These are phyloP conservation scores for Clivina fossor DNA, from an alignment of 2,888 invertebrate genomes.

Conservation along the genomic window DNA sequence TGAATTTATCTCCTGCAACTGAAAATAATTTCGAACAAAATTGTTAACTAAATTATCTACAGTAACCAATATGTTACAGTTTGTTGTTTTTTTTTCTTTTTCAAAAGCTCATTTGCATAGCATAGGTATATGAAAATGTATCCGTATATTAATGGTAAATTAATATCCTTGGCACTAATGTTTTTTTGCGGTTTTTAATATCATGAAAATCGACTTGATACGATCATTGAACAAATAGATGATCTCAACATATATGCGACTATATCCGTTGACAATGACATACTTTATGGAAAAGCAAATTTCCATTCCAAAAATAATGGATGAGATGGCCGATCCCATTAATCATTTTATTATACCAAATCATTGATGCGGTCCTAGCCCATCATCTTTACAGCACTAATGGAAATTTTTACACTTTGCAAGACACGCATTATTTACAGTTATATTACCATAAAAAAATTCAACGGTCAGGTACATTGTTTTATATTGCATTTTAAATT, in stretches of 20 bases:
- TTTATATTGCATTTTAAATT: too few relatives aligned
- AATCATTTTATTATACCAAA: slow-evolving; percentile 20
- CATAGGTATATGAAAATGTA: too few relatives aligned
- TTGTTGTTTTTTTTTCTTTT: too few relatives aligned
- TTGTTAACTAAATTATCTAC: too few relatives aligned
- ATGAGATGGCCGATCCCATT: not conserved
- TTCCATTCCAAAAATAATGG: slow-evolving; percentile 17
- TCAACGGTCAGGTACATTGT: too few relatives aligned
- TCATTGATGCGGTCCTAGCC: not conserved
- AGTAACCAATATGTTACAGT: too few relatives aligned
- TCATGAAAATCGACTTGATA: slow-evolving; percentile 20
- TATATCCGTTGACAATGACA: slow-evolving; percentile 33
- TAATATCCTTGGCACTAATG: slow-evolving; percentile 27
- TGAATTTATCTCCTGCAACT: too few relatives aligned
- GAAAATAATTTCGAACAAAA: too few relatives aligned
- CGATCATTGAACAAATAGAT: slow-evolving; percentile 19
- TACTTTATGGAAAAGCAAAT: slow-evolving; percentile 21
- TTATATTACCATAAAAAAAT: not conserved
- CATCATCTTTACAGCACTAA: too few relatives aligned
- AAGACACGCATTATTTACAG: not conserved
- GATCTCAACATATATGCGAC: too few relatives aligned
- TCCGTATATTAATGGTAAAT: too few relatives aligned
- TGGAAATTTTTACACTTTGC: not conserved
- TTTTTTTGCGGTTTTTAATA: slow-evolving; percentile 11
- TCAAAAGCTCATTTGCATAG: too few relatives aligned